phyloP scores from a whole-genome alignment of 2,113 vertebrate genomes.

The Anas platyrhynchos region DNA sequence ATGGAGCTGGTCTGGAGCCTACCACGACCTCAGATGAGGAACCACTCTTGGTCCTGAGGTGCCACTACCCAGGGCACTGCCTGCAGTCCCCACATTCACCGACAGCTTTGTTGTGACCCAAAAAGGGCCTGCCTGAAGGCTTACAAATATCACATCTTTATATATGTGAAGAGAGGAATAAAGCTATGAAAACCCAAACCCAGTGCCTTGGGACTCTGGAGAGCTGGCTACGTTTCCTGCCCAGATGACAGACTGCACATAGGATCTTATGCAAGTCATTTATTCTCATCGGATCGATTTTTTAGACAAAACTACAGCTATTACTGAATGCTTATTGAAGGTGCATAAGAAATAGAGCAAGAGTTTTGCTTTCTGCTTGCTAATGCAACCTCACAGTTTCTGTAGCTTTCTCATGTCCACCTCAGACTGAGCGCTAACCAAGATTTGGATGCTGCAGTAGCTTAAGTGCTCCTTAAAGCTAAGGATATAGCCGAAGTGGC shows the following conservation, averaged over 20 bases:
- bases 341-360: background rate
- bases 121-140: background rate
- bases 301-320: background rate
- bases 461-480: background rate
- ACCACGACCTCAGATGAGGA: background rate
- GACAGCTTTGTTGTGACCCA: background rate
- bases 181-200: background rate
- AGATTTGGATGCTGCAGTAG: background rate
- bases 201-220: background rate
- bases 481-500: background rate
- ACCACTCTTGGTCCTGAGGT: background rate
- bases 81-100: accelerated
- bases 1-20: accelerated
- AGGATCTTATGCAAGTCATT: background rate
- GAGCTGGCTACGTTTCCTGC: background rate
- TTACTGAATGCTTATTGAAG: background rate
- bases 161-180: background rate
- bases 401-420: background rate
- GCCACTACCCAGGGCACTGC: background rate
- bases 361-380: background rate
- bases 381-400: background rate
- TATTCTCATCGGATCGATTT: background rate
- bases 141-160: background rate
- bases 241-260: background rate
- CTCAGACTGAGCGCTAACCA: background rate